Percentiles rank a stretch among this genome's conserved stretches.
Evolutionary conservation across 2,888 invertebrate genomes (phyloP).

Genomic region (Hypomecis punctinalis): DNA sequence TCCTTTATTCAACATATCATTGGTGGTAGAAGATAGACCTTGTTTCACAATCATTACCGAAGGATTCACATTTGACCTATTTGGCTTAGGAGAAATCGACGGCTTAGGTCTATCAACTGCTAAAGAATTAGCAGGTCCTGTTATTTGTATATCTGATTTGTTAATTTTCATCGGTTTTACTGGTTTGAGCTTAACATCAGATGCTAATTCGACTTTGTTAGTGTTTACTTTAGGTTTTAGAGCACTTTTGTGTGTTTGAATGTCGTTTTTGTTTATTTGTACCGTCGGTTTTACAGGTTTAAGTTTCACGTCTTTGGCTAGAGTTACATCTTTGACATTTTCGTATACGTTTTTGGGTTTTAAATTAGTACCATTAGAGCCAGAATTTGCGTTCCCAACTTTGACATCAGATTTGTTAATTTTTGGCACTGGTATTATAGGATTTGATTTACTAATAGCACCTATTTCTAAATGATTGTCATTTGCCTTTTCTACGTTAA

Average conservation of each 20-base stretch:
- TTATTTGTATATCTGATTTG: not conserved
- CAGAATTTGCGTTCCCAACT: not conserved
- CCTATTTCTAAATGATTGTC: slow-evolving; percentile 1
- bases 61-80: slow-evolving; percentile 11
- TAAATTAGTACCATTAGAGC: not conserved
- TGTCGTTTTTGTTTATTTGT: slow-evolving; percentile 1
- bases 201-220: slow-evolving; percentile 2
- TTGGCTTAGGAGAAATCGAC: slow-evolving; percentile 9
- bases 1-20: slow-evolving; percentile 43
- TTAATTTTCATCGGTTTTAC: slow-evolving; percentile 2
- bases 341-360: slow-evolving; percentile 1
- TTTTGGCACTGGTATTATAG: not conserved
- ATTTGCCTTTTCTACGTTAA: not conserved
- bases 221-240: slow-evolving; percentile 3
- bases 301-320: not conserved
- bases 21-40: slow-evolving; percentile 78
- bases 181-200: slow-evolving; percentile 5
- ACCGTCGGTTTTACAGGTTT: not conserved
- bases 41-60: slow-evolving; percentile 80
- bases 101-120: slow-evolving; percentile 5
- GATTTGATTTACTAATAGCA: not conserved
- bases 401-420: slow-evolving; percentile 10
- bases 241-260: not conserved
- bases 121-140: not conserved
- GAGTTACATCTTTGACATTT: not conserved